Percentiles rank a stretch among this genome's conserved stretches.
phyloP scores from a whole-genome alignment of 1,140 invertebrate species.

The Zaprionus capensis region DNA sequence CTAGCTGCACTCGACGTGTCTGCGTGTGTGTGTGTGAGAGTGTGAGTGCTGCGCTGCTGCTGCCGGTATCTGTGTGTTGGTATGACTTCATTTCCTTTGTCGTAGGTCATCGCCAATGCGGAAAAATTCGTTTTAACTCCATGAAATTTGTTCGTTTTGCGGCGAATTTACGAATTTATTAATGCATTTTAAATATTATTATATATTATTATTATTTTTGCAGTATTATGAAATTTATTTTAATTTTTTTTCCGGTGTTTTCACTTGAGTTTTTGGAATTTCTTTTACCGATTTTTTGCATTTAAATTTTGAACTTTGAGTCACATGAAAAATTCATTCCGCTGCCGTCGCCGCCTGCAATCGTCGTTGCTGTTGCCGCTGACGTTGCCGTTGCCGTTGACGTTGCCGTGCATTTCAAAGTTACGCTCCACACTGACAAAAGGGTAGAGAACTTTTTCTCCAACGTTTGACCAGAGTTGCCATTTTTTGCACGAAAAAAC shows the following conservation, averaged over 20 bases:
- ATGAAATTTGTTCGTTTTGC: conserved; percentile 39
- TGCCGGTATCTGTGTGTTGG: conserved; percentile 57
- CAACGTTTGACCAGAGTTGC: conserved; percentile 71
- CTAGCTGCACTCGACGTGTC: conserved; percentile 36
- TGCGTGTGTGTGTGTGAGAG: conserved; percentile 21
- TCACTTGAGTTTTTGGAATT: conserved; percentile 17
- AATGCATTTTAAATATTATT: background rate
- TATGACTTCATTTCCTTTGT: conserved; percentile 84
- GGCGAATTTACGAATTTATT: conserved; percentile 13
- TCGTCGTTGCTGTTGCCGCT: conserved; percentile 33
- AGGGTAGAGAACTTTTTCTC: conserved; percentile 82
- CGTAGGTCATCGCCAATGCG: conserved; percentile 82
- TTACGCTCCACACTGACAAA: conserved; percentile 80
- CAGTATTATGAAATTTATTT: conserved; percentile 4
- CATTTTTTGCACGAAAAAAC: conserved; percentile 44
- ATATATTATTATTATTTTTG: conserved; percentile 5
- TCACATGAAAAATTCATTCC: conserved; percentile 36
- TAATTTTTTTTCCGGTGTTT: conserved; percentile 4
- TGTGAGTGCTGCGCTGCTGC: conserved; percentile 18
- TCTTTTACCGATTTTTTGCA: conserved; percentile 10
- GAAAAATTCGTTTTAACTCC: conserved; percentile 66
- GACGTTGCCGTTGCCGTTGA: conserved; percentile 17
- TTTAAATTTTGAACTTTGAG: conserved; percentile 26
- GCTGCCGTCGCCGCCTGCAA: conserved; percentile 31
- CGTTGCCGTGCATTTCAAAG: conserved; percentile 76